Evolutionary conservation across 2,888 invertebrate genomes (phyloP).

Genomic region (Linnaemya vulpina): DNA sequence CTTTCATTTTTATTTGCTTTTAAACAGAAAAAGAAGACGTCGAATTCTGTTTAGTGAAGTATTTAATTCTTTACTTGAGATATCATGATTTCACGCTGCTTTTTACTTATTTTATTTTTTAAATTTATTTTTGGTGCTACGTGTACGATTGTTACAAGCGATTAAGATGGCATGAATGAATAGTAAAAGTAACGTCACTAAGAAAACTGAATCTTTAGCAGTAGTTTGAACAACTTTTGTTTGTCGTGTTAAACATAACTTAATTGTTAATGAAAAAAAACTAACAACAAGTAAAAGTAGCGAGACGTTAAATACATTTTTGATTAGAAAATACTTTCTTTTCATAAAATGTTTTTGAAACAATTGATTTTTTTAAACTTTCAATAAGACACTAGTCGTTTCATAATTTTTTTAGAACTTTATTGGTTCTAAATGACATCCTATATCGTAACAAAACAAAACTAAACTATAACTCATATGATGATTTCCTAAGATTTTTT

Average conservation of each 20-base stretch:
- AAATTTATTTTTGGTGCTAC: slow-evolving; percentile 42
- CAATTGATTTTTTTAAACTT: slow-evolving; percentile 19
- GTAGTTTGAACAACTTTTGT: slow-evolving; percentile 35
- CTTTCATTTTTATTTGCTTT: slow-evolving; percentile 30
- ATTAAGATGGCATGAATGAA: slow-evolving; percentile 33
- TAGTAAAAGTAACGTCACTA: slow-evolving; percentile 64
- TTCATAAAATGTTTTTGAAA: not conserved
- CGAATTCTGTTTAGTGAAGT: slow-evolving; percentile 25
- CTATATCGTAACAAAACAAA: too few species aligned
- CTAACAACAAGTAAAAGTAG: slow-evolving; percentile 29
- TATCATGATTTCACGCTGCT: slow-evolving; percentile 54
- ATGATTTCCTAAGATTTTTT: too few species aligned
- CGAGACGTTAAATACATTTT: not conserved
- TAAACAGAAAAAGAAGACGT: slow-evolving; percentile 17
- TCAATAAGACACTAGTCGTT: too few species aligned
- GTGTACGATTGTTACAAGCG: slow-evolving; percentile 37
- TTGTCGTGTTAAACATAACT: slow-evolving; percentile 52
- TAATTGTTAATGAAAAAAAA: slow-evolving; percentile 45
- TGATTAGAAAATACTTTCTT: not conserved
- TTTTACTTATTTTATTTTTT: too few species aligned
- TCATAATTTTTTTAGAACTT: too few species aligned
- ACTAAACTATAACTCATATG: too few species aligned
- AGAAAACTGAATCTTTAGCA: slow-evolving; percentile 10
- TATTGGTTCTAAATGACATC: too few species aligned
- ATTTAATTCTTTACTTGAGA: slow-evolving; percentile 41